These are phyloP conservation scores for Drosophila malerkotliana DNA, from an alignment of 1,140 invertebrate species.

Conservation along the genomic window DNA sequence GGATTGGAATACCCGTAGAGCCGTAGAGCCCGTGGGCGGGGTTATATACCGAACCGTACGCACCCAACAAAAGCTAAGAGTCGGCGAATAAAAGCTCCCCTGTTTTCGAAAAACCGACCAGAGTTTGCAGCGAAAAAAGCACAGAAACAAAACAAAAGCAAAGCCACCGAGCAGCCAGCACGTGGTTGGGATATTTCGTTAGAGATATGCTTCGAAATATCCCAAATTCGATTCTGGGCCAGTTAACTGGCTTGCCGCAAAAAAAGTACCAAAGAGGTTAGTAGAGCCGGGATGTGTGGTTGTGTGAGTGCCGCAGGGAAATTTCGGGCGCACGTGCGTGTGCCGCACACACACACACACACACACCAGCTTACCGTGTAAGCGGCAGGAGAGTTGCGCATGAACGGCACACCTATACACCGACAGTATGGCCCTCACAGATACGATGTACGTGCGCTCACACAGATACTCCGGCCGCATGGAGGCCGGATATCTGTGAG, in stretches of 20 bases:
- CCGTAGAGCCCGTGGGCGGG: constrained; percentile 28
- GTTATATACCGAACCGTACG: constrained; percentile 49
- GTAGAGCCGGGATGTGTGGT: constrained; percentile 14
- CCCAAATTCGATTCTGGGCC: constrained; percentile 32
- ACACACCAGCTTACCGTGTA: background rate
- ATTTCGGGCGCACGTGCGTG: constrained; percentile 37
- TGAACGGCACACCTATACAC: constrained; percentile 32
- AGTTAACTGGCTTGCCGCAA: constrained; percentile 31
- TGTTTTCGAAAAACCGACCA: constrained; percentile 11
- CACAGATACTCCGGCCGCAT: constrained; percentile 64
- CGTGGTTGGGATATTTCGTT: constrained; percentile 59
- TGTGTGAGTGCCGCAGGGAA: constrained; percentile 20
- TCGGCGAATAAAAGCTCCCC: constrained; percentile 15
- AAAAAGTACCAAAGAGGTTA: constrained; percentile 46
- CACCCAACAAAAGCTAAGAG: constrained; percentile 18
- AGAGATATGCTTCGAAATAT: constrained; percentile 51
- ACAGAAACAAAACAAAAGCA: constrained; percentile 44
- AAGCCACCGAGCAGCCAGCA: constrained; percentile 25
- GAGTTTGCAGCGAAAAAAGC: constrained; percentile 53
- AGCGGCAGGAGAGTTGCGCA: constrained; percentile 41
- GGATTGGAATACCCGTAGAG: constrained; percentile 66
- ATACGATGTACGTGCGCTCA: constrained; percentile 50
- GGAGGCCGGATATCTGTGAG: constrained; percentile 64
- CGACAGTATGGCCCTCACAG: constrained; percentile 43
- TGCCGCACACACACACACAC: background rate